Percentiles rank a stretch among this genome's conserved stretches.
These are phyloP conservation scores for Cyprinus carpio DNA, from an alignment of 2,113 vertebrate genomes.

Conservation along the genomic window DNA sequence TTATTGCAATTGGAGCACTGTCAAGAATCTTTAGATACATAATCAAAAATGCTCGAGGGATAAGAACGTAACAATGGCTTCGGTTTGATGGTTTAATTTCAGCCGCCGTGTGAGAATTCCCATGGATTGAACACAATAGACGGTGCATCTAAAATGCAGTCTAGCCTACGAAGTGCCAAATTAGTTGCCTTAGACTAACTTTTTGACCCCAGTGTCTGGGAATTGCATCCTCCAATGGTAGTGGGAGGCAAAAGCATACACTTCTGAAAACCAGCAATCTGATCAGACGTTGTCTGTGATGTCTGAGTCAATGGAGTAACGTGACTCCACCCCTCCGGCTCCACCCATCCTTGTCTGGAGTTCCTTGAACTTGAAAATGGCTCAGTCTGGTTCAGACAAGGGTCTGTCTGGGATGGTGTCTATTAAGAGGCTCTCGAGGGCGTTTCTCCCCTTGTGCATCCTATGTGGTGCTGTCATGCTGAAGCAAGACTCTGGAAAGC, in stretches of 20 bases:
- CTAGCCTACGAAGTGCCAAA: conserved; percentile 32
- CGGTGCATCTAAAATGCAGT: not conserved
- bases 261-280: conserved; percentile 3
- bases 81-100: conserved; percentile 24
- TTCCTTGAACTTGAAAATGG: conserved; percentile 40
- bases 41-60: not conserved
- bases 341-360: conserved; percentile 32
- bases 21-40: conserved; percentile 13
- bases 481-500: conserved; percentile 38
- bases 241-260: conserved; percentile 9
- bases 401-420: conserved; percentile 29
- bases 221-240: conserved; percentile 16
- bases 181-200: conserved; percentile 34
- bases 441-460: conserved; percentile 27
- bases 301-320: conserved; percentile 35
- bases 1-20: conserved; percentile 22
- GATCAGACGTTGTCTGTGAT: conserved; percentile 35
- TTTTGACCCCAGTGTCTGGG: conserved; percentile 52
- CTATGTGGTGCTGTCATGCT: conserved; percentile 19
- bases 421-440: conserved; percentile 42
- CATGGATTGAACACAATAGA: conserved; percentile 35
- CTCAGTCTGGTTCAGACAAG: conserved; percentile 45
- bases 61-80: not conserved
- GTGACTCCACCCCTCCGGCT: conserved; percentile 25
- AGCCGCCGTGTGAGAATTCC: conserved; percentile 8